phyloP scores from a whole-genome alignment of 2,888 invertebrate species.

The Monochamus alternatus region DNA sequence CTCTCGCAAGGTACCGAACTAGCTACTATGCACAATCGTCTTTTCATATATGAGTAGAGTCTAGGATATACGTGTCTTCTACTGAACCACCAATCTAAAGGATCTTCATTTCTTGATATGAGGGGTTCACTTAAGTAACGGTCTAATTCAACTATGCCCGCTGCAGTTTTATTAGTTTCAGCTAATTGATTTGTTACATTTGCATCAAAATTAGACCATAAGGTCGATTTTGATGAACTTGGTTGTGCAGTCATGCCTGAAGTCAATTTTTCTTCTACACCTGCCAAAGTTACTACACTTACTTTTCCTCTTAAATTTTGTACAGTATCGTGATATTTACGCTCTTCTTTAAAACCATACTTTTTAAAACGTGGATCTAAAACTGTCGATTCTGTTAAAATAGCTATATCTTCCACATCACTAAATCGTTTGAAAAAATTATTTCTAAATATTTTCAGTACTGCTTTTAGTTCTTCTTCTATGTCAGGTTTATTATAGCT shows the following conservation, averaged over 20 bases:
- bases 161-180: constrained; percentile 19
- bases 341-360: constrained; percentile 18
- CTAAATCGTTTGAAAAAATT: constrained; percentile 18
- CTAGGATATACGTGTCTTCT: constrained; percentile 23
- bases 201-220: constrained; percentile 8
- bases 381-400: constrained; percentile 25
- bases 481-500: not conserved
- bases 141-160: constrained; percentile 22
- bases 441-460: constrained; percentile 13
- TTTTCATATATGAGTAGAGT: constrained; percentile 14
- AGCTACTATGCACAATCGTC: constrained; percentile 15
- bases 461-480: constrained; percentile 13
- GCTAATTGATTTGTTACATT: constrained; percentile 7
- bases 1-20: constrained; percentile 19
- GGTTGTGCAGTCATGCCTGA: not conserved
- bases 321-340: constrained; percentile 2
- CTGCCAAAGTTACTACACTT: not conserved
- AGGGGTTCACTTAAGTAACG: constrained; percentile 27
- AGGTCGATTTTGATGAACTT: constrained; percentile 19
- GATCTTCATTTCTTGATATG: constrained; percentile 15
- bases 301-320: constrained; percentile 14
- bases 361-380: constrained; percentile 32
- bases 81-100: constrained; percentile 19
- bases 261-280: not conserved
- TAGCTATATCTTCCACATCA: constrained; percentile 20